phyloP scores from a whole-genome alignment of 92 coral and sea anemone genomes.

The Muricea muricata region DNA sequence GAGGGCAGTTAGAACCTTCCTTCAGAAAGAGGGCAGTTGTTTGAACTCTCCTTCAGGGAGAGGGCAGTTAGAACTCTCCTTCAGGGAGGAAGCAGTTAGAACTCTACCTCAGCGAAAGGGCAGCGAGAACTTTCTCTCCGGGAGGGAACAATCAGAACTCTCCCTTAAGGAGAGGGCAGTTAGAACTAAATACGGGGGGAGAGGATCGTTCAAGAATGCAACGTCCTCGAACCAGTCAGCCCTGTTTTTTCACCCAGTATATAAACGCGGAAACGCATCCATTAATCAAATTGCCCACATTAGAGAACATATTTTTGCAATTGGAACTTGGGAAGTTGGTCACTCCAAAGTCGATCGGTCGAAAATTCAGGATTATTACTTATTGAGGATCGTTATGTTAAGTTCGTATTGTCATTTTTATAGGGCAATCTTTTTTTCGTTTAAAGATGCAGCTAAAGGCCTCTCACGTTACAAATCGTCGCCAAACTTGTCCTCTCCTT shows the following conservation, averaged over 20 bases:
- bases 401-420: conserved; percentile 8
- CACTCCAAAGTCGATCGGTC: background rate
- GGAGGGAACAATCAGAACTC: too few species aligned
- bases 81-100: too few species aligned
- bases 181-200: too few species aligned
- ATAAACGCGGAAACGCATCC: conserved; percentile 44
- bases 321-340: conserved; percentile 9
- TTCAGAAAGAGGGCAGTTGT: conserved; percentile 24
- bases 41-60: too few species aligned
- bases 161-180: too few species aligned
- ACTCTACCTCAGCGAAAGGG: too few species aligned
- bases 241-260: conserved; percentile 19
- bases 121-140: too few species aligned
- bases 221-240: background rate
- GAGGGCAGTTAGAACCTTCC: conserved; percentile 27
- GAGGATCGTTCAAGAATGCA: conserved; percentile 24
- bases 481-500: too few species aligned
- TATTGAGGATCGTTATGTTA: background rate
- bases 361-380: too few species aligned
- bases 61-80: too few species aligned
- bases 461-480: too few species aligned
- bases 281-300: conserved; percentile 37
- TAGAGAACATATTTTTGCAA: conserved; percentile 5
- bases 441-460: conserved; percentile 3
- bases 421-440: background rate